phyloP scores from a whole-genome alignment of 2,113 vertebrate species.

The Connochaetes taurinus region DNA sequence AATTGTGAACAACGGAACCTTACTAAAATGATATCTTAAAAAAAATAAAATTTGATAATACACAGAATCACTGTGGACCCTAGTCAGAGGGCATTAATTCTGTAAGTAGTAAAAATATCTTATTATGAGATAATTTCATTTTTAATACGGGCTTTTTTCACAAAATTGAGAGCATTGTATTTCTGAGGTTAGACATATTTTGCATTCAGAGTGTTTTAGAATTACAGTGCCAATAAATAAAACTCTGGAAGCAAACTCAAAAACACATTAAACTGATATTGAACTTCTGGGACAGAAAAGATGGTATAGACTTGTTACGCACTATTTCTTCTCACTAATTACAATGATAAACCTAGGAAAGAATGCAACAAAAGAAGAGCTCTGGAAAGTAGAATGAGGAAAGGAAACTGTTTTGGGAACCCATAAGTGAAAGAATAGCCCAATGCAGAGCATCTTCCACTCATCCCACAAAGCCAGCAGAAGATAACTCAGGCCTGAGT shows the following conservation, averaged over 20 bases:
- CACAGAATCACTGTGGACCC: background rate
- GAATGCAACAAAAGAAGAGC: background rate
- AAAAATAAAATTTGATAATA: background rate
- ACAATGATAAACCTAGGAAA: background rate
- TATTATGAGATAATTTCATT: background rate
- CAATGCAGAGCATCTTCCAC: background rate
- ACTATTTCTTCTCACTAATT: background rate
- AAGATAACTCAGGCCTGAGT: background rate
- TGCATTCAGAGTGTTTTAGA: background rate
- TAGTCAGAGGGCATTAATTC: background rate
- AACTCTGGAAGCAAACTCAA: background rate
- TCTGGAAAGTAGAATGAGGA: background rate
- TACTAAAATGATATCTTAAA: background rate
- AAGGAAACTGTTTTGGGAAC: background rate
- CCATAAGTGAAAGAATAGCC: background rate
- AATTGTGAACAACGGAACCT: background rate
- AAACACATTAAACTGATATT: background rate
- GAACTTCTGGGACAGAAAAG: background rate
- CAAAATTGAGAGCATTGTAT: background rate
- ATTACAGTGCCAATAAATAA: background rate
- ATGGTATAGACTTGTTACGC: background rate
- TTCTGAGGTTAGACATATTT: background rate
- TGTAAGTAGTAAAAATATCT: background rate
- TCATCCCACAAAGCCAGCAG: background rate
- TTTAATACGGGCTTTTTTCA: background rate